These are phyloP conservation scores for Euplexia lucipara DNA, from an alignment of 2,888 invertebrate genomes.

Conservation along the genomic window DNA sequence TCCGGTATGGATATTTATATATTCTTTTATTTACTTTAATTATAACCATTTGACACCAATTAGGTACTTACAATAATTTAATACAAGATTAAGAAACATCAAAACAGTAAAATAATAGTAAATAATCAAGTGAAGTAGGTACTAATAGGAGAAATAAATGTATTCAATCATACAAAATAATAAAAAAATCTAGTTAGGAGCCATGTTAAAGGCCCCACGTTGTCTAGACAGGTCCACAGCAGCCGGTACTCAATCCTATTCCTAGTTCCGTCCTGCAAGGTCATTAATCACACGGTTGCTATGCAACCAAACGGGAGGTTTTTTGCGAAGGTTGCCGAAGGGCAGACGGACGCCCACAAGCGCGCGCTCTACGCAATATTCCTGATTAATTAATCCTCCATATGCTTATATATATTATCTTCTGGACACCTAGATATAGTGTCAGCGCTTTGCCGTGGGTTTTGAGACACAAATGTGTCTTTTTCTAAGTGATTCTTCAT, in stretches of 20 bases:
- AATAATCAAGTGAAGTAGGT: too few relatives aligned
- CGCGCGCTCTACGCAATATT: conserved; percentile 8
- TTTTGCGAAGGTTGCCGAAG: conserved; percentile 46
- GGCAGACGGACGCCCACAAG: conserved; percentile 35
- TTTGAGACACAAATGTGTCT: background rate
- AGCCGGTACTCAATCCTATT: background rate
- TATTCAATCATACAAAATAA: too few relatives aligned
- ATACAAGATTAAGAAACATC: background rate
- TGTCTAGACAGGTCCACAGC: conserved; percentile 11
- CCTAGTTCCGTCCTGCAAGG: conserved; percentile 15
- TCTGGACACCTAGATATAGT: background rate
- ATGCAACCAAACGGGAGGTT: conserved; percentile 34
- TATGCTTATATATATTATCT: conserved; percentile 23
- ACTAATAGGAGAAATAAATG: too few relatives aligned
- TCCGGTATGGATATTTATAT: too few relatives aligned
- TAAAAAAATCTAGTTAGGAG: background rate
- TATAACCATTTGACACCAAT: too few relatives aligned
- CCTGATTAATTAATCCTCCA: conserved; percentile 34
- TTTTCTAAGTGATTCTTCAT: background rate
- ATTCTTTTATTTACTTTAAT: too few relatives aligned
- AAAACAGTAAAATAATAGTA: too few relatives aligned
- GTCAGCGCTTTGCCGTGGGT: background rate
- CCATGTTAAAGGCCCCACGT: background rate
- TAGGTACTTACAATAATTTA: too few relatives aligned
- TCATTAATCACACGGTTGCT: conserved; percentile 52